Conservation (phyloP, 2,113 vertebrate species). For the Myodes glareolus region DNA sequence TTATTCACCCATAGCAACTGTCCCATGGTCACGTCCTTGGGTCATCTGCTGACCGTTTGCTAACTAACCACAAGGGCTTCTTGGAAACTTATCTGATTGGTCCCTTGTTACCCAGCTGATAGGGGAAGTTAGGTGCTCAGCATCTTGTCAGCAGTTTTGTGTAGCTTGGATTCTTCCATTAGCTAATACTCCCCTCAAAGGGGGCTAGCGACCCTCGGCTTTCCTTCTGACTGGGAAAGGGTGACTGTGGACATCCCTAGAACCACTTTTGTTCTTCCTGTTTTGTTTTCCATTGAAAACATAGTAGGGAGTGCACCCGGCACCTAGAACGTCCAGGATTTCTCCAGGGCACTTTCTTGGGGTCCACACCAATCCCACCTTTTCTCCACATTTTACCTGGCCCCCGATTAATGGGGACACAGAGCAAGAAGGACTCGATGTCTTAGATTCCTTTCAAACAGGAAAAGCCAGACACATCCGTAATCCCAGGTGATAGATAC, state of each 20-base stretch:
- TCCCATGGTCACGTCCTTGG: too few species aligned
- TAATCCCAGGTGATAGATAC: not conserved
- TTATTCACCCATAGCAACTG: too few species aligned
- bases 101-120: too few species aligned
- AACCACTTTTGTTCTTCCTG: fast-evolving
- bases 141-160: too few species aligned
- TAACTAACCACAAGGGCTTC: too few species aligned
- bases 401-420: not conserved
- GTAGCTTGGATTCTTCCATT: too few species aligned
- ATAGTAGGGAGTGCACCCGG: fast-evolving
- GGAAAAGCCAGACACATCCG: not conserved
- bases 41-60: too few species aligned
- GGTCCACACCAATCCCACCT: fast-evolving
- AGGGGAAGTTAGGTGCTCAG: too few species aligned
- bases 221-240: not conserved
- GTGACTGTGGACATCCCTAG: fast-evolving
- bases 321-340: fast-evolving
- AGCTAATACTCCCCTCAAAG: too few species aligned
- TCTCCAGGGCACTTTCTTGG: not conserved
- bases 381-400: fast-evolving
- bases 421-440: too few species aligned
- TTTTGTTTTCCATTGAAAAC: not conserved
- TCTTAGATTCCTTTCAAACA: not conserved
- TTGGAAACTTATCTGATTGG: too few species aligned
- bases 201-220: too few species aligned